Evolutionary conservation across 1,140 invertebrate genomes (phyloP), one percentile per base, ranked within the genome.

Genomic region (Mactra quadrangularis): DNA sequence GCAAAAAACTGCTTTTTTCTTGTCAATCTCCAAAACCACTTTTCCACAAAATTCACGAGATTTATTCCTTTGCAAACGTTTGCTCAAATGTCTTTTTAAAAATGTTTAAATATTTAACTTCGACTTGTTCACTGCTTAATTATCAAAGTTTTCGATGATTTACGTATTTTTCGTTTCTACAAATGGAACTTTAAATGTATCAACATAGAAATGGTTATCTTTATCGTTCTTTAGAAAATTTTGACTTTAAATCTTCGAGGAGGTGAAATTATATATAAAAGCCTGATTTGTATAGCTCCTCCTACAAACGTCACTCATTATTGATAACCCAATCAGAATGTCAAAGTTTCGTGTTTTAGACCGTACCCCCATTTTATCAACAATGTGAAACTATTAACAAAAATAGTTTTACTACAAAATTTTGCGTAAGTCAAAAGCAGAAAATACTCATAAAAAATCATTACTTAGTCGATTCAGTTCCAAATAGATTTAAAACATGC

Each of bases 121-220:
- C 27, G 22, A 15, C 31, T 50, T 17, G 25, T 27, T 68, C 45
- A 38, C 47, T 68, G 13, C 47, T 68, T 19, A n/a, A 17, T 19
- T 9, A 33, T 47, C 64, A 68, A 68, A 50, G 47, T 3, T 68
- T n/a, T 25, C 64, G 45, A n/a, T 38, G 60, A 68, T 68, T 68
- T 68, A 68, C 45, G 25, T 3, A 27, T 45, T 29, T 50, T 50
- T 31, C 31, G 41, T 47, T 19, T 47, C 38, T 19, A 25, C 41
- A 3, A 15, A 11, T 19, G 35, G 7, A 66, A 68, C 38, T 41
- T 7, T 7, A 41, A 41, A 15, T 41, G 38, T n/a, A 41, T 41
- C 15, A 41, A 15, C 38, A 15, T 41, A 7, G 6, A 41, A 41
- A 41, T 15, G 38, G 6, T 41, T 41, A 41, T 41, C 38, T 41